Base-by-base conservation (phyloP, 2,113 vertebrate genomes). In the Crypturellus undulatus region DNA sequence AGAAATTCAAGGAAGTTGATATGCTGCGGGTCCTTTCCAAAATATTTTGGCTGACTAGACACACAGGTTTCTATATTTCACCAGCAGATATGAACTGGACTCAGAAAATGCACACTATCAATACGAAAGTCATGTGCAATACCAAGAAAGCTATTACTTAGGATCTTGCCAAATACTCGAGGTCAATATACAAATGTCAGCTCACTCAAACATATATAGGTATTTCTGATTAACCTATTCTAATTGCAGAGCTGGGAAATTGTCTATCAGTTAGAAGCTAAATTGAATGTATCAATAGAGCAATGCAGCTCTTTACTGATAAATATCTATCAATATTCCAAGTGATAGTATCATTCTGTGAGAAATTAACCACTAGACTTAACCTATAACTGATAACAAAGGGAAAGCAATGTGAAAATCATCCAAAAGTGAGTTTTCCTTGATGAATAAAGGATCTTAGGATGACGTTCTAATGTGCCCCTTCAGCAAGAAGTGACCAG, bases 31-130 rank as follows among this genome's bases (percentile, higher is more conserved):
- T 95, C 78, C 83, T 87, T 93, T 84, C 95, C 93, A 94, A 92
- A 96, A 93, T 96, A 90, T 97, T 97, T 97, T 95, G 95, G 90
- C 95, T 96, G 94, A 96, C 93, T 97, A 93, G 88, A 84, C 69
- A 96, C 94, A 92, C 96, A 96, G 96, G 96, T 97, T 97, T 90
- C 80, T 69, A 0, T 90, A 94, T 95, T 96, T 97, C 95, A 95
- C 79, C 88, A 93, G 79, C 79, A 96, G 96, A 96, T 95, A 93
- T 92, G 93, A 94, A 94, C 90, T 96, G 95, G 95, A 94, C 94
- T 93, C 28, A 4, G 79, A 96, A 96, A 95, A 96, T 95, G 95
- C 77, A 58, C 90, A 68, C 88, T 58, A 90, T 92, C 90, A 86
- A 81, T 92, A 89, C 34, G 82, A 96, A 93, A 92, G 36, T 65